These are phyloP conservation scores for Odontamblyopus lacepedii DNA, from an alignment of 2,797 vertebrate genomes.

Conservation along the genomic window DNA sequence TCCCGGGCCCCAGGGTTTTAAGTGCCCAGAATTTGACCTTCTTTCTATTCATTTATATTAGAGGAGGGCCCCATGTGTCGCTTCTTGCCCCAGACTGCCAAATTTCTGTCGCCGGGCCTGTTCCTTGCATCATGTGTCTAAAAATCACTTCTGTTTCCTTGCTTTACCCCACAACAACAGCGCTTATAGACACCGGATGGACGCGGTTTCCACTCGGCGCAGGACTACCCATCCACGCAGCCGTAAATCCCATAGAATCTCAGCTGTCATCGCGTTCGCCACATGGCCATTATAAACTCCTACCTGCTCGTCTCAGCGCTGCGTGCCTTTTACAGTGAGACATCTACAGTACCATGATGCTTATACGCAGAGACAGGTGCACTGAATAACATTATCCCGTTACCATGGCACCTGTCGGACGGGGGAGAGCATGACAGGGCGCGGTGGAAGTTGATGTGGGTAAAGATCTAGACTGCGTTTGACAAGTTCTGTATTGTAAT, in stretches of 20 bases:
- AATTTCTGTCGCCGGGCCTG: neutral
- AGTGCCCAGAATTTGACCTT: too few species aligned
- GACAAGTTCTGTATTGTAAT: constrained; percentile 6
- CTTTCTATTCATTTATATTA: too few species aligned
- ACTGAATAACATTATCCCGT: constrained; percentile 12
- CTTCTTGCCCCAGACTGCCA: too few species aligned
- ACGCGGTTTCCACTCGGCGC: neutral
- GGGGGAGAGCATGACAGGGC: neutral
- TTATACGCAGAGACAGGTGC: constrained; percentile 1
- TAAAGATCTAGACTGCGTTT: neutral
- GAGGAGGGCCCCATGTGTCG: too few species aligned
- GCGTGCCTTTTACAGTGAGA: neutral
- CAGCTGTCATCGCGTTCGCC: neutral
- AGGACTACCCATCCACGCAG: too few species aligned
- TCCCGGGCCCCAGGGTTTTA: too few species aligned
- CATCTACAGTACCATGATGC: neutral
- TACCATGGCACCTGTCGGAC: constrained; percentile 15
- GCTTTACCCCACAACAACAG: neutral
- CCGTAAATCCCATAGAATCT: too few species aligned
- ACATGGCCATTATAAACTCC: neutral
- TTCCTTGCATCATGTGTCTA: neutral
- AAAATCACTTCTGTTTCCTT: neutral
- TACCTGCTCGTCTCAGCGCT: neutral
- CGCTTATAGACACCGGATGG: neutral
- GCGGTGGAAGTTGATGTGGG: neutral